Conservation (phyloP, 2,797 vertebrate species). For the Amphiprion clarkii region DNA sequence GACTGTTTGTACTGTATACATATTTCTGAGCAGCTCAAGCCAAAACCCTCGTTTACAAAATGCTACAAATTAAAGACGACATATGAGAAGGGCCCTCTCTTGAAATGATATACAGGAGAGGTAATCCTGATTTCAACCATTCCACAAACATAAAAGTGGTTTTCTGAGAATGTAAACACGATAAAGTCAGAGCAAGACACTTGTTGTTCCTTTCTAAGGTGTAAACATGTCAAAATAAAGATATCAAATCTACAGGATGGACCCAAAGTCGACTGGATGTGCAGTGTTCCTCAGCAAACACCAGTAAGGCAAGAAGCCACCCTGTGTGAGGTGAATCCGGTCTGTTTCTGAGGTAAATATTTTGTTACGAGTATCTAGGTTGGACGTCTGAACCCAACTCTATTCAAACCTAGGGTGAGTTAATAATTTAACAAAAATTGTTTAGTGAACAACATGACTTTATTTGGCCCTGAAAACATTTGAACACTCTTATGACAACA, state of each 20-base stretch:
- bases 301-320: slow-evolving; percentile 9
- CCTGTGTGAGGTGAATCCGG: slow-evolving; percentile 29
- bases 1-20: slow-evolving; percentile 33
- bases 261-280: neutral
- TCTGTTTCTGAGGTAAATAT: slow-evolving; percentile 60
- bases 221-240: slow-evolving; percentile 36
- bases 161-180: slow-evolving; percentile 15
- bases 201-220: slow-evolving; percentile 28
- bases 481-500: neutral
- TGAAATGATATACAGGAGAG: slow-evolving; percentile 22
- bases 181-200: slow-evolving; percentile 23
- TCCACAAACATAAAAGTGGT: neutral
- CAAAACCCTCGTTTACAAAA: slow-evolving; percentile 29
- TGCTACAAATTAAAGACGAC: neutral
- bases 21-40: neutral
- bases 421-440: slow-evolving; percentile 46
- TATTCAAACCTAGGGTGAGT: slow-evolving; percentile 8
- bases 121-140: slow-evolving; percentile 25
- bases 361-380: slow-evolving; percentile 9
- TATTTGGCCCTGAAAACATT: slow-evolving; percentile 28
- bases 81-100: slow-evolving; percentile 5
- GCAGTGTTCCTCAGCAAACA: slow-evolving; percentile 10
- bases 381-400: slow-evolving; percentile 3
- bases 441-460: slow-evolving; percentile 24
- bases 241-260: slow-evolving; percentile 8